phyloP scores from a whole-genome alignment of 2,113 vertebrate species.

The Thalassarche chlororhynchos region DNA sequence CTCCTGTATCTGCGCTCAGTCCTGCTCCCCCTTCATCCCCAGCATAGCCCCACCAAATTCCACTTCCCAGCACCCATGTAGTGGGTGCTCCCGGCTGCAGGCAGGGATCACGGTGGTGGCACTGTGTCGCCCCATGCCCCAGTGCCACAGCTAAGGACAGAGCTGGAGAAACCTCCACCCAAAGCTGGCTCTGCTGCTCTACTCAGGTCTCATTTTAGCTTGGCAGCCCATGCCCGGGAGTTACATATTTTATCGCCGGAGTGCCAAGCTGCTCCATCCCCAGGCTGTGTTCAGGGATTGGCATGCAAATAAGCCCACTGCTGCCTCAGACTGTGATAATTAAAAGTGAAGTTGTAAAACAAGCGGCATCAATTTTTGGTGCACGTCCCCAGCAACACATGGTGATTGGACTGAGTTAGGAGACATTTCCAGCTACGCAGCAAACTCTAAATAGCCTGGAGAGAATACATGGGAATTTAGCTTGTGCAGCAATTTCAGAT shows the following conservation, averaged over 20 bases:
- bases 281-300: conserved; percentile 7
- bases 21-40: not conserved
- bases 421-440: conserved; percentile 33
- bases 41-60: not conserved
- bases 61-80: not conserved
- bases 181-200: not conserved
- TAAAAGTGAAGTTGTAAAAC: conserved; percentile 65
- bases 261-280: conserved; percentile 27
- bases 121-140: not conserved
- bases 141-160: not conserved
- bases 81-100: not conserved
- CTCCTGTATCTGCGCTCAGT: not conserved
- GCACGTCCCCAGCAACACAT: conserved; percentile 45
- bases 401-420: conserved; percentile 42
- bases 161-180: not conserved
- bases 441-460: conserved; percentile 66
- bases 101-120: not conserved
- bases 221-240: not conserved
- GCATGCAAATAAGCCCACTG: conserved; percentile 52
- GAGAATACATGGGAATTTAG: conserved; percentile 57
- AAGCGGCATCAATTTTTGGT: conserved; percentile 53
- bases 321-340: conserved; percentile 55
- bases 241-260: not conserved
- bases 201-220: not conserved
- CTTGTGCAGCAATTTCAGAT: conserved; percentile 69